A percentile compares a stretch with the other conserved stretches of the same genome.
These are phyloP conservation scores for Mormyrus iriodes DNA, from an alignment of 2,113 vertebrate genomes.

Conservation along the genomic window DNA sequence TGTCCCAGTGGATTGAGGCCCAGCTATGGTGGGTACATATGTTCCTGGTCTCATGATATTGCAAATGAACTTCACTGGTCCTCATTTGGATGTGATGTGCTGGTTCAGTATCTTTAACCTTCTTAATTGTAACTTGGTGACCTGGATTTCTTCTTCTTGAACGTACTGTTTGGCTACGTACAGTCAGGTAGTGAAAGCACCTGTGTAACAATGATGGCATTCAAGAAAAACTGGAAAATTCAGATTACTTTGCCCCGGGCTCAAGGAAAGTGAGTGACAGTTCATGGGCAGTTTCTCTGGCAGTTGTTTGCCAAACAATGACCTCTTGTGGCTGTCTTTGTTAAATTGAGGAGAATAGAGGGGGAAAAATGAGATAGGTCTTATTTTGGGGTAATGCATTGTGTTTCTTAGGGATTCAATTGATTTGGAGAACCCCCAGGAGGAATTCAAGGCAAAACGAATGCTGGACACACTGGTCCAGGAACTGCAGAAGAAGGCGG, in stretches of 20 bases:
- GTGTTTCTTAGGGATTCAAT: slow-evolving; percentile 75
- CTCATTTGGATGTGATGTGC: neutral
- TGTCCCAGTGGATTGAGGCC: slow-evolving; percentile 91
- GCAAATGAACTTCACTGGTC: neutral
- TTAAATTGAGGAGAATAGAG: neutral
- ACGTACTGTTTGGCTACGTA: neutral
- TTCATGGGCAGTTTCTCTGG: neutral
- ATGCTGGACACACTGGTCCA: slow-evolving; percentile 90
- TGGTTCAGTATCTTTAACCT: neutral
- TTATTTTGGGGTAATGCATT: neutral
- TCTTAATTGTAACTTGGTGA: neutral
- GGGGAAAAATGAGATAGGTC: neutral
- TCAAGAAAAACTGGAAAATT: neutral
- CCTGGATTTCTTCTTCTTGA: neutral
- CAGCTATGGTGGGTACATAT: slow-evolving; percentile 76
- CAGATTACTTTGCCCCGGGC: neutral
- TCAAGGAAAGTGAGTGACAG: neutral
- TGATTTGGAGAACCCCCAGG: slow-evolving; percentile 88
- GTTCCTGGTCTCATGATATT: too few relatives aligned
- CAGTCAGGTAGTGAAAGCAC: neutral
- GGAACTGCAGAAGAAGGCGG: slow-evolving; percentile 95
- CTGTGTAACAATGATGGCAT: neutral
- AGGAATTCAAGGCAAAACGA: slow-evolving; percentile 81
- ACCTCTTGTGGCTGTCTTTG: neutral
- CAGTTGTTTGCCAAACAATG: neutral